Evolutionary conservation across 2,113 vertebrate genomes (phyloP), one percentile per base, ranked within the genome.

Genomic region (Charina bottae): DNA sequence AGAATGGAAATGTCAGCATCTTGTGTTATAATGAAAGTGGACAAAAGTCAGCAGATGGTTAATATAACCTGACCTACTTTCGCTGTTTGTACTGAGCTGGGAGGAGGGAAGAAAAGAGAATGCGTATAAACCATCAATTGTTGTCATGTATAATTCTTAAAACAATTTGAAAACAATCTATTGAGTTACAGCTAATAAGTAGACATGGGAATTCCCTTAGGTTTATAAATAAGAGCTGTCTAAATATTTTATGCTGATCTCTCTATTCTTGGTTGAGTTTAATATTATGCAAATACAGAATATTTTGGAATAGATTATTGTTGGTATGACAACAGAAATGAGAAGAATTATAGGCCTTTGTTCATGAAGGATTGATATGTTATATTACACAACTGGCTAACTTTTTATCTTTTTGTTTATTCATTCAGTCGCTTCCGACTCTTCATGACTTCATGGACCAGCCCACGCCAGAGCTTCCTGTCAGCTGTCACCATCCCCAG

Each of bases 251-350:
- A 60, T 24, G 53, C 83, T 9, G 21, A 68, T 56, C n/a, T 28
- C 49, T 64, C 12, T 90, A 62, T 26, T 33, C 49, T 58, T 56
- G 46, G 33, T 21, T 88, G 64, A 64, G 19, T 88, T 88, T 56
- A 93, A 68, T n/a, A 90, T 85, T 91, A 85, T 60, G 84, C n/a
- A 93, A 87, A 46, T 49, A 93, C 28, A 84, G 56, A 88, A 60
- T 42, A 89, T 26, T 90, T 93, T 91, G 64, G 90, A 56, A 88
- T 68, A 91, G 26, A 85, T 58, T 68, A 85, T 85, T 93, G 90
- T 91, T 58, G 86, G 53, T 86, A 93, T 93, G 90, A 88, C 78
- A 84, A 93, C 92, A 93, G 59, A 87, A 91, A 68, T 84, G 17
- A 42, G 86, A 64, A 42, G 86, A 64, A 10, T 15, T 49, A 24